These are phyloP conservation scores for Drosophila aldrichi DNA, from an alignment of 2,888 invertebrate genomes.

Conservation along the genomic window DNA sequence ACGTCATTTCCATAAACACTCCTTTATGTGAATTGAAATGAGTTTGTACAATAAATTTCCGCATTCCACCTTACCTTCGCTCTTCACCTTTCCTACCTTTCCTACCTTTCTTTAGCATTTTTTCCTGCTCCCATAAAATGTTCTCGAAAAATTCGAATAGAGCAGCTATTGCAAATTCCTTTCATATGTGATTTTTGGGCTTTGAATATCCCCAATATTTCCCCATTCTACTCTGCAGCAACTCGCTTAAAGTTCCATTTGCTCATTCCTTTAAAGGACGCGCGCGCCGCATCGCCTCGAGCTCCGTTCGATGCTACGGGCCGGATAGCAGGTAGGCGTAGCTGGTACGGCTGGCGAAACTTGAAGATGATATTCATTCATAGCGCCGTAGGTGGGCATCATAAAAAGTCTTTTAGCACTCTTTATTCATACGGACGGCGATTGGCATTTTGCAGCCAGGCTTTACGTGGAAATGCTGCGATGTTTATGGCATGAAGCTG, in stretches of 20 bases:
- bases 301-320: not conserved
- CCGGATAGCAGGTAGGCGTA: slow-evolving; percentile 32
- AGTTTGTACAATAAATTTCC: not conserved
- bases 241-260: slow-evolving; percentile 21
- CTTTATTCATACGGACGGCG: slow-evolving; percentile 65
- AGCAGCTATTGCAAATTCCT: slow-evolving; percentile 13
- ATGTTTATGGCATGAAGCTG: slow-evolving; percentile 57
- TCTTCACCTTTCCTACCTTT: too few relatives aligned
- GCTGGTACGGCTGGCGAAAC: slow-evolving; percentile 19
- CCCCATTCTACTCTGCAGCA: too few relatives aligned
- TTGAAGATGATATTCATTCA: slow-evolving; percentile 69
- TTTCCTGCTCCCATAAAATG: not conserved
- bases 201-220: not conserved
- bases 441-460: slow-evolving; percentile 35
- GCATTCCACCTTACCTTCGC: not conserved
- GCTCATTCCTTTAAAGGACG: slow-evolving; percentile 11
- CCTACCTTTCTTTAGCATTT: not conserved
- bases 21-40: not conserved
- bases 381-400: slow-evolving; percentile 78
- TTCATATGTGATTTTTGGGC: not conserved
- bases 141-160: not conserved
- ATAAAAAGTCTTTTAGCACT: slow-evolving; percentile 81
- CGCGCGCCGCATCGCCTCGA: slow-evolving; percentile 22
- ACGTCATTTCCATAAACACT: not conserved
- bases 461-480: slow-evolving; percentile 64